Evolutionary conservation across 1,140 invertebrate genomes (phyloP), one percentile per base, ranked within the genome.

Genomic region (Pentalonia nigronervosa): DNA sequence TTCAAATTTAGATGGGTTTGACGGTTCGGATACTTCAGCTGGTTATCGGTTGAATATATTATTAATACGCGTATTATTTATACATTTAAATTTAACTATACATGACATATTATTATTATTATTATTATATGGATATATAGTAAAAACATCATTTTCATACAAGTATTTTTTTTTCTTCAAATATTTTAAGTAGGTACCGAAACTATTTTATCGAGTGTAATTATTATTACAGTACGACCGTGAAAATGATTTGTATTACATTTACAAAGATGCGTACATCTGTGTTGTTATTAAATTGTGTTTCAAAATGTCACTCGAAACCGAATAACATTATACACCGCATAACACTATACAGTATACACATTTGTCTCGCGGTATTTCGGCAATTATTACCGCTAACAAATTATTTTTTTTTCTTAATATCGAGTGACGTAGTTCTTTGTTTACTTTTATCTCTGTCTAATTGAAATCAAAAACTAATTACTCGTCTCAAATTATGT

Each of bases 31-130:
- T 91, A 67, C 14, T 91, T 89, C 21, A 14, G 41, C 41, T 41
- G 20, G 48, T 89, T 89, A 34, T 56, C n/a, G 20, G 34, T 89
- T 89, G 48, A 89, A 89, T 89, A 89, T 36, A 56, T 89, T 89
- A 41, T 41, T 41, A 41, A 2, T 41, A 89, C 17, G 14, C 23
- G 0, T 34, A 14, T 45, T 47, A 87, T 87, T 87, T 47, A 48
- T 48, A 84, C 3, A 47, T 47, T 86, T 87, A 1, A 87, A 34
- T 48, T n/a, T 48, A 21, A 67, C 30, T n/a, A 67, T 76, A 76
- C 60, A n/a, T 76, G 7, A n/a, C 60, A 81, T 83, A n/a, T 67
- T 17, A 81, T 41, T 41, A 41, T 41, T 41, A 41, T 41, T 41
- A 41, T 41, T 41, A 41, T 41, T 41, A 4, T 41, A 41, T 4